phyloP scores from a whole-genome alignment of 2,888 invertebrate species.

The Bellardia bayeri region DNA sequence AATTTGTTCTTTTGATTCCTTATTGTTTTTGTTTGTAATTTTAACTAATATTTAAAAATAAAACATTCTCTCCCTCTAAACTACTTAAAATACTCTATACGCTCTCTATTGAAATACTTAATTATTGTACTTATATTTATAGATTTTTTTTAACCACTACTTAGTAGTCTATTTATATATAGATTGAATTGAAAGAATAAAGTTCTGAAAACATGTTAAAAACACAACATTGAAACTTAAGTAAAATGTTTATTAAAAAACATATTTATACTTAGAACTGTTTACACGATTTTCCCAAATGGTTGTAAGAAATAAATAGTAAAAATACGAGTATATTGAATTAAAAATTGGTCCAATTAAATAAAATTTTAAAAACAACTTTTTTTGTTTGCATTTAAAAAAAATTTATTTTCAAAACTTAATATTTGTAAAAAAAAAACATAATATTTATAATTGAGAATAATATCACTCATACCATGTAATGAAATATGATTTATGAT shows the following conservation, averaged over 20 bases:
- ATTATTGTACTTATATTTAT: conserved; percentile 72
- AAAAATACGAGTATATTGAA: neutral
- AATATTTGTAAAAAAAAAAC: too few species aligned
- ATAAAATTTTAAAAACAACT: neutral
- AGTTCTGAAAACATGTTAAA: conserved; percentile 17
- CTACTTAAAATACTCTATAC: conserved; percentile 35
- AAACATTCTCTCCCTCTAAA: conserved; percentile 23
- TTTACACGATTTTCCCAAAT: conserved; percentile 17
- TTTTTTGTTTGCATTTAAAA: too few species aligned
- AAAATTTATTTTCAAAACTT: too few species aligned
- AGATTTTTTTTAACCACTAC: conserved; percentile 62
- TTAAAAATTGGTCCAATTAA: neutral
- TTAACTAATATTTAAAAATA: conserved; percentile 21
- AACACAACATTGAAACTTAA: conserved; percentile 8
- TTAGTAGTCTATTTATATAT: conserved; percentile 56
- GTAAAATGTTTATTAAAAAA: conserved; percentile 24
- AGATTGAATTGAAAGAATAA: conserved; percentile 30
- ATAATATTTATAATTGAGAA: too few species aligned
- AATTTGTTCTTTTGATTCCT: conserved; percentile 18
- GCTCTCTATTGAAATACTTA: conserved; percentile 64
- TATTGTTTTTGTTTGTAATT: conserved; percentile 26
- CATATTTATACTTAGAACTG: conserved; percentile 24
- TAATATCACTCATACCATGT: too few species aligned
- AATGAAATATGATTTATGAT: too few species aligned
- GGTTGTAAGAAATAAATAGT: neutral